Evolutionary conservation across 2,797 vertebrate species (phyloP).

Genomic region (Chelonia mydas): DNA sequence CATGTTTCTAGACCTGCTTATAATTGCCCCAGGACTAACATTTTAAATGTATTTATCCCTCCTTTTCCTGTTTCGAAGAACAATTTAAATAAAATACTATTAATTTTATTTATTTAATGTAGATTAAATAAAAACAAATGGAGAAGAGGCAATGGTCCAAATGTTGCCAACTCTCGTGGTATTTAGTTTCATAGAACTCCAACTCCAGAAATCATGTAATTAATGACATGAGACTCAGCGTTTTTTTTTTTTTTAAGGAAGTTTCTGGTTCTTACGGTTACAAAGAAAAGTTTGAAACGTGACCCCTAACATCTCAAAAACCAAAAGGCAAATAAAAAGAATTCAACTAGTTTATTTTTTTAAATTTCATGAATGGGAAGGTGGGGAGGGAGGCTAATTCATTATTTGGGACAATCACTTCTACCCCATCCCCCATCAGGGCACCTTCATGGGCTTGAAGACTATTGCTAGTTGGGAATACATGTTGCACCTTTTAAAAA

Average conservation of each 20-base stretch:
- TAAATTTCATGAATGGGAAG: neutral
- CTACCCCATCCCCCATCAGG: neutral
- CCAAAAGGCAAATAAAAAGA: neutral
- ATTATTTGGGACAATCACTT: neutral
- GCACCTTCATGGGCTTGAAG: neutral
- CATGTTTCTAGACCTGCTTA: neutral
- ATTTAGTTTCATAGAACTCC: neutral
- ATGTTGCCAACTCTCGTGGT: neutral
- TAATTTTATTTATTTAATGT: neutral
- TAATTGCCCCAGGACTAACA: neutral
- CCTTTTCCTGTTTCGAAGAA: neutral
- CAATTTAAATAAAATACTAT: neutral
- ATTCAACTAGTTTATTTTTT: neutral
- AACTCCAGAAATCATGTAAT: neutral
- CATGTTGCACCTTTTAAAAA: neutral
- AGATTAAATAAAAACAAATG: neutral
- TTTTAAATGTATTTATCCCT: neutral
- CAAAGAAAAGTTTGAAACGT: neutral
- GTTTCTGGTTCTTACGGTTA: neutral
- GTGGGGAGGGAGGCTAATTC: neutral
- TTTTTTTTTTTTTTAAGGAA: neutral
- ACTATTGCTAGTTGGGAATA: neutral
- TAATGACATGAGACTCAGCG: neutral
- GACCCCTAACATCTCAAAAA: neutral
- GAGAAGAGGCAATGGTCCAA: neutral